A percentile compares a stretch with the other conserved stretches of the same genome.
Conservation (phyloP, 2,113 vertebrate species). For the Ceratotherium simum region DNA sequence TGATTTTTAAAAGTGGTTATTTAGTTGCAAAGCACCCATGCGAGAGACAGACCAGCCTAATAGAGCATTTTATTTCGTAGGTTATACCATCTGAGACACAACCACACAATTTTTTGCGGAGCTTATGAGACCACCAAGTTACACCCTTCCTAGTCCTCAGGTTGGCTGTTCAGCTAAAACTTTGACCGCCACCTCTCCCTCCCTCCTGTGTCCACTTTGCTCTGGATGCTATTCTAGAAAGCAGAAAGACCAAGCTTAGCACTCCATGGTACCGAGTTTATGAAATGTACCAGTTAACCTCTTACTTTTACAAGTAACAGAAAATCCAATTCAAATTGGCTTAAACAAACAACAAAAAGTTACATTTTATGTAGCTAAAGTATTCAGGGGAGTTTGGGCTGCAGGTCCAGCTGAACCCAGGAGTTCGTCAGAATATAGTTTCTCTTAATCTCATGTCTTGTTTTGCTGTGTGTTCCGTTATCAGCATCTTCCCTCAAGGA, state of each 20-base stretch:
- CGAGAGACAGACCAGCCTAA: slow-evolving; percentile 39
- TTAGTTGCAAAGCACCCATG: not conserved
- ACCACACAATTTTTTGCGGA: not conserved
- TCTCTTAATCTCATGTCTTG: not conserved
- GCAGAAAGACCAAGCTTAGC: not conserved
- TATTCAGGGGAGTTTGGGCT: not conserved
- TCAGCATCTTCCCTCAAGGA: not conserved
- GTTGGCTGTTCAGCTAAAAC: not conserved
- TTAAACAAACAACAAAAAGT: no score
- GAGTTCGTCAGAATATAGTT: no score
- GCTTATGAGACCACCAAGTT: not conserved
- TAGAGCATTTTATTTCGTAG: slow-evolving; percentile 40
- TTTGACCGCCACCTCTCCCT: no score
- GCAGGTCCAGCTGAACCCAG: not conserved
- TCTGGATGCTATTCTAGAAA: not conserved
- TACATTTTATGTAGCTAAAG: not conserved
- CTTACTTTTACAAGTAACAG: not conserved
- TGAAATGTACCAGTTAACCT: not conserved
- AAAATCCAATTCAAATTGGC: not conserved
- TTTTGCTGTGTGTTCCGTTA: not conserved
- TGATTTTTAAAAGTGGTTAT: slow-evolving; percentile 39
- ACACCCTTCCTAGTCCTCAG: not conserved
- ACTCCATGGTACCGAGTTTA: not conserved
- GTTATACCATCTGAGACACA: not conserved
- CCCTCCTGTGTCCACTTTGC: no score